Evolutionary conservation across 2,113 vertebrate species (phyloP).

Genomic region (Podarcis muralis): DNA sequence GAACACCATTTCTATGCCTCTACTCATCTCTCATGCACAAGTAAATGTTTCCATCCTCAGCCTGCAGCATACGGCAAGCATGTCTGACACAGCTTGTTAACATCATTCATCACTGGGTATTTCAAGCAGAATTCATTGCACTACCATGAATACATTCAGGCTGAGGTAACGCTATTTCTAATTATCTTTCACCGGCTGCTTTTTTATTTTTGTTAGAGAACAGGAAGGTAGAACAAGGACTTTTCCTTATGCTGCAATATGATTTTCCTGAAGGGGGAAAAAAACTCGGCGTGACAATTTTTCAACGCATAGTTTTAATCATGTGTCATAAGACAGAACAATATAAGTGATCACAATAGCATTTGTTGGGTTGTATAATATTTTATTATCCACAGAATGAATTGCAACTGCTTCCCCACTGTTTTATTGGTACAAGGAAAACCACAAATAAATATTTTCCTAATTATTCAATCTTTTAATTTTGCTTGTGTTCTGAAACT

Average conservation of each 20-base stretch:
- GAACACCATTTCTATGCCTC: neutral
- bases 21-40: neutral
- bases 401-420: neutral
- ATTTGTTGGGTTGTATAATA: neutral
- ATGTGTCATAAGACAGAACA: neutral
- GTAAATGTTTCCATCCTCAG: neutral
- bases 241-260: neutral
- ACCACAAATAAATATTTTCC: constrained; percentile 6
- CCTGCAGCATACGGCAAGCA: neutral
- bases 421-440: constrained; percentile 15
- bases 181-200: neutral
- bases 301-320: neutral
- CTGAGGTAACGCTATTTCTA: neutral
- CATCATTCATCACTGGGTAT: neutral
- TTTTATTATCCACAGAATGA: neutral
- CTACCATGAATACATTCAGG: neutral
- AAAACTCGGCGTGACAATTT: neutral
- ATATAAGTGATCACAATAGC: neutral
- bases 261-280: neutral
- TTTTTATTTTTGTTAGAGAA: neutral
- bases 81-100: neutral
- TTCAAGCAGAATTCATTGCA: neutral
- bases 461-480: constrained; percentile 2
- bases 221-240: neutral
- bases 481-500: neutral